Conservation (phyloP, 2,888 invertebrate species). For the Hemistola chrysoprasaria region DNA sequence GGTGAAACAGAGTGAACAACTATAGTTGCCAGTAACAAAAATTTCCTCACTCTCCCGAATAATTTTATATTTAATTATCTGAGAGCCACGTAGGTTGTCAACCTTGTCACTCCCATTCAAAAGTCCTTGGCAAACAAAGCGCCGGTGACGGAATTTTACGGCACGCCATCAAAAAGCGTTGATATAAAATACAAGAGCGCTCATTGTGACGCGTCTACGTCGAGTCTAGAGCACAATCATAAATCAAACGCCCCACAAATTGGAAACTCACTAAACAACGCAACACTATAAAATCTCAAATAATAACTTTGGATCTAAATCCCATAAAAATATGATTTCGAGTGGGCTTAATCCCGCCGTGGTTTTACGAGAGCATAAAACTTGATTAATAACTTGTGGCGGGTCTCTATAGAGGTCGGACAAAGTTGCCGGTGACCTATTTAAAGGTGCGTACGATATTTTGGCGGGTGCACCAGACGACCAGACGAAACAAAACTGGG, state of each 20-base stretch:
- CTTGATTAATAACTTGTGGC: slow-evolving; percentile 72
- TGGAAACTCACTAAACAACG: slow-evolving; percentile 67
- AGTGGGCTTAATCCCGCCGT: slow-evolving; percentile 70
- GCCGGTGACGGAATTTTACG: slow-evolving; percentile 19
- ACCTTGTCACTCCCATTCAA: slow-evolving; percentile 2
- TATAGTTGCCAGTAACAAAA: too few relatives aligned
- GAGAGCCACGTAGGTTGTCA: slow-evolving; percentile 9
- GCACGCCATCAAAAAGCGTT: slow-evolving; percentile 17
- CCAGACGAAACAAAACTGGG: slow-evolving; percentile 66
- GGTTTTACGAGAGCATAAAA: slow-evolving; percentile 77
- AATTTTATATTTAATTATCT: too few relatives aligned
- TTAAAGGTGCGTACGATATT: slow-evolving; percentile 60
- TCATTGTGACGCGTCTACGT: slow-evolving; percentile 49
- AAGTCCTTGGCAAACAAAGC: slow-evolving; percentile 23
- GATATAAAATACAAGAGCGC: slow-evolving; percentile 14
- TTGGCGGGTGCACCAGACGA: slow-evolving; percentile 54
- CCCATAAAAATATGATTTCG: slow-evolving; percentile 78
- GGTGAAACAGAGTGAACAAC: too few relatives aligned
- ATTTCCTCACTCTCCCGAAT: too few relatives aligned
- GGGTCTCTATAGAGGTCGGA: slow-evolving; percentile 52
- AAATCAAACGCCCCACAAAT: slow-evolving; percentile 72
- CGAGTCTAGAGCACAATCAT: slow-evolving; percentile 63
- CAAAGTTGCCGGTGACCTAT: slow-evolving; percentile 76
- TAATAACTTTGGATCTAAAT: slow-evolving; percentile 77
- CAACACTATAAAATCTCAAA: slow-evolving; percentile 64